Base-by-base conservation (phyloP, 2,113 vertebrate genomes). In the Phylloscopus whistleri region DNA sequence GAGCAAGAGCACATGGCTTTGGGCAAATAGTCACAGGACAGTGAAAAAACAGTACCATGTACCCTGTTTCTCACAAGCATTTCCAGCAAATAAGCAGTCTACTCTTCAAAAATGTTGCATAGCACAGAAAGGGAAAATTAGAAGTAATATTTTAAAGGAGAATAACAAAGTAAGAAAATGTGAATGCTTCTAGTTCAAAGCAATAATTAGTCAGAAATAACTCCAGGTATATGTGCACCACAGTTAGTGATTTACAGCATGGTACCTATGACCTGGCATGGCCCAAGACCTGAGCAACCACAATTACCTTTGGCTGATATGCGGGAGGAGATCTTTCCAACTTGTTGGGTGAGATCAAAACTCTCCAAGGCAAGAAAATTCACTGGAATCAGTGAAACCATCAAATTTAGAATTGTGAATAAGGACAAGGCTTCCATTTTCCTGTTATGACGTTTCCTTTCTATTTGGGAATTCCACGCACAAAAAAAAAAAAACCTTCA, bases 141-240 rank as follows among this genome's bases (percentile, higher is more conserved):
- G 53, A 66, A 77, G 15, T 13, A 83, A 70, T 23, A 43, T 33
- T 93, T 69, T 80, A 41, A 84, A 69, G 35, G 14, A 35, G 2
- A 60, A 60, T 35, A 80, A 16, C 30, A 17, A 83, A 60, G 8
- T 52, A 46, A 82, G 73, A 75, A 58, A 21, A 4, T 28, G 23
- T n/a, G 10, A 81, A 33, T 18, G 7, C 16, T 91, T 87, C 85
- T 62, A n/a, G 13, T 69, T 93, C 46, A 68, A 66, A 94, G 27
- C 22, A 60, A 9, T 7, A 52, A 84, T 35, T 62, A 48, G 13
- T 37, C 28, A 75, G 74, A 93, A 89, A 72, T 35, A 49, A 68
- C 41, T 72, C 10, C n/a, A 59, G 33, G n/a, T 1, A 0, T 16
- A 52, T 28, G 6, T 0, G 0, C 41, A 60, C 15, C 19, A 52